A percentile compares a stretch with the other conserved stretches of the same genome.
Conservation (phyloP, 30 jellyfish, hydroid and myxozoan species). For the Hydractinia symbiolongicarpus region DNA sequence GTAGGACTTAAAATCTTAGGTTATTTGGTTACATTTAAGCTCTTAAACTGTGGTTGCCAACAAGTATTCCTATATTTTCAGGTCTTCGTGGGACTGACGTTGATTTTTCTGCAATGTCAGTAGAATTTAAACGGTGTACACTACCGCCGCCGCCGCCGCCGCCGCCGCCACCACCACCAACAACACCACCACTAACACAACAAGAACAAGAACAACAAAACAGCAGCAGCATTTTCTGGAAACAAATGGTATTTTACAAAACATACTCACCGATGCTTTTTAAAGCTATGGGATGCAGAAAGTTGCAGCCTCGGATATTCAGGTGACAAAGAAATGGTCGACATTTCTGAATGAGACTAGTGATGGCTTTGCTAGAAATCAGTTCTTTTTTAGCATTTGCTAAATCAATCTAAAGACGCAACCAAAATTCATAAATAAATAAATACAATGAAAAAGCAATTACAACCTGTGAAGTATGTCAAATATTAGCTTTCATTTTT, state of each 20-base stretch:
- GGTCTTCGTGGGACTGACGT: too few relatives aligned
- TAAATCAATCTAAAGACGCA: conserved; percentile 65
- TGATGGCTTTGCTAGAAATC: conserved; percentile 62
- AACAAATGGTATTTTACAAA: too few relatives aligned
- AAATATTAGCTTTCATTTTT: too few relatives aligned
- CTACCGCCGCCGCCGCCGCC: too few relatives aligned
- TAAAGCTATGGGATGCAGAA: conserved; percentile 36
- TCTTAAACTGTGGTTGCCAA: too few relatives aligned
- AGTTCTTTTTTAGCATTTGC: conserved; percentile 60
- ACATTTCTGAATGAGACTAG: conserved; percentile 70
- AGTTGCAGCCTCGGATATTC: conserved; percentile 59
- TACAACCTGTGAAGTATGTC: neutral
- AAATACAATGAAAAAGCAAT: neutral
- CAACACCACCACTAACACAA: neutral
- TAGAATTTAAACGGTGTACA: too few relatives aligned
- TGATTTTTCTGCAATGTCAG: too few relatives aligned
- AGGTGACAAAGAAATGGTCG: conserved; percentile 87
- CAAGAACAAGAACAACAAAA: neutral
- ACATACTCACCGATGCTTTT: conserved; percentile 54
- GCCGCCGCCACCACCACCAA: neutral
- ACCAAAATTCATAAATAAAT: neutral
- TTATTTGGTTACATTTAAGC: too few relatives aligned
- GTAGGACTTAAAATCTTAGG: too few relatives aligned
- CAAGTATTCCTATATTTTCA: too few relatives aligned
- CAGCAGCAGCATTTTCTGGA: neutral